Percentiles rank a stretch among this genome's conserved stretches.
Conservation (phyloP, 2,888 invertebrate species). For the Cheilosia grossa region DNA sequence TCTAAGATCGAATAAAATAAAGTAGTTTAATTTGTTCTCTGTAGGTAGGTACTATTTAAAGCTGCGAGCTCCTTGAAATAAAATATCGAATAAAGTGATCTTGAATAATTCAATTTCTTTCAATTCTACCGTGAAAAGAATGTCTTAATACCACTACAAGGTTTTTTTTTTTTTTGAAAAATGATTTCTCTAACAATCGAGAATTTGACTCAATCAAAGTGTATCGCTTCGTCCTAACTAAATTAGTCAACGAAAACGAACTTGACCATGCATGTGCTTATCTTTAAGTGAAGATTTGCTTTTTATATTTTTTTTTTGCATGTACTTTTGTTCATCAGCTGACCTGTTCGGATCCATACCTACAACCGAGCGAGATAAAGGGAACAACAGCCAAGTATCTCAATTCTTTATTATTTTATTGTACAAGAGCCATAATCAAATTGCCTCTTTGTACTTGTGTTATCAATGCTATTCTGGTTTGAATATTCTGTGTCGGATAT, state of each 20-base stretch:
- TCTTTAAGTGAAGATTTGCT: background rate
- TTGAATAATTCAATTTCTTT: no score
- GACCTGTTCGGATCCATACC: conserved; percentile 15
- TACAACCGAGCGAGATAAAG: conserved; percentile 21
- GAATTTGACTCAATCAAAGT: background rate
- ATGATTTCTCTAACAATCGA: background rate
- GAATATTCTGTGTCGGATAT: conserved; percentile 27
- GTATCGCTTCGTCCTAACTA: background rate
- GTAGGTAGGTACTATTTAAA: no score
- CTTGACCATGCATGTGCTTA: background rate
- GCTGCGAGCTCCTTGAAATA: no score
- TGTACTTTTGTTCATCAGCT: conserved; percentile 1
- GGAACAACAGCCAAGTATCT: conserved; percentile 7
- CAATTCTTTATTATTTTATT: conserved; percentile 26
- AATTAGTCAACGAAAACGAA: background rate
- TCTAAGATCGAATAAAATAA: no score
- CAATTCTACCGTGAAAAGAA: no score
- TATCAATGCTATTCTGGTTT: conserved; percentile 22
- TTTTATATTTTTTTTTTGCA: background rate
- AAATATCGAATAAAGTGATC: no score
- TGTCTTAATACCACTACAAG: no score
- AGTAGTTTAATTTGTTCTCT: no score
- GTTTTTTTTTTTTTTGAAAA: background rate
- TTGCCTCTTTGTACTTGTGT: conserved; percentile 35
- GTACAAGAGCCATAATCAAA: conserved; percentile 16